phyloP scores from a whole-genome alignment of 2,888 invertebrate species.

The Lagria hirta region DNA sequence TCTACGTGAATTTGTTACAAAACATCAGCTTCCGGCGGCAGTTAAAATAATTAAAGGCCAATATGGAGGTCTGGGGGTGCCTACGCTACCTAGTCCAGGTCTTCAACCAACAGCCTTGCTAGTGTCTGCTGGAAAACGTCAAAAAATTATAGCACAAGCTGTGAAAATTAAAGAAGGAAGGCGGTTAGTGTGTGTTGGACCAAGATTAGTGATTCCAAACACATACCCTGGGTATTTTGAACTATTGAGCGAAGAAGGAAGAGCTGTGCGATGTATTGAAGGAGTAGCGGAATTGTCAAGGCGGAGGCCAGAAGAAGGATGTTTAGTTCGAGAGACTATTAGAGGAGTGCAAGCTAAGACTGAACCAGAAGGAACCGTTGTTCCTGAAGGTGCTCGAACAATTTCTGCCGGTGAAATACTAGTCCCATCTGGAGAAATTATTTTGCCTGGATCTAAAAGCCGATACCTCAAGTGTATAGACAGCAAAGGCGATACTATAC shows the following conservation, averaged over 20 bases:
- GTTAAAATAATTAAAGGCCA: conserved; percentile 93
- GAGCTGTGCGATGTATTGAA: conserved; percentile 87
- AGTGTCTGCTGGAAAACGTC: conserved; percentile 80
- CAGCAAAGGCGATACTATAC: conserved; percentile 78
- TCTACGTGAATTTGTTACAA: conserved; percentile 70
- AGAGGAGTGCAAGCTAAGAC: conserved; percentile 67
- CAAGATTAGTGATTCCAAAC: conserved; percentile 86
- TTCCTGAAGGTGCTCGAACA: conserved; percentile 70
- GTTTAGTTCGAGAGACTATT: conserved; percentile 77
- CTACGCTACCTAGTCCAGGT: conserved; percentile 82
- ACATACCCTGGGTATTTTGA: conserved; percentile 92
- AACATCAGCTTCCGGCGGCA: conserved; percentile 77
- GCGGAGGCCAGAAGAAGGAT: conserved; percentile 72
- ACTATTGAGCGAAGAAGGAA: conserved; percentile 89
- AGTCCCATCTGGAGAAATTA: conserved; percentile 73
- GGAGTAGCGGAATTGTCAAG: conserved; percentile 81
- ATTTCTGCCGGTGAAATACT: conserved; percentile 83
- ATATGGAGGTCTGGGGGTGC: conserved; percentile 87
- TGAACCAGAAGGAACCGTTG: conserved; percentile 62
- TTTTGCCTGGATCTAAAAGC: conserved; percentile 67
- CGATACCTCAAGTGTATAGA: conserved; percentile 87
- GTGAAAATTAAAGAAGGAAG: conserved; percentile 89
- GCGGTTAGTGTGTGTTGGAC: conserved; percentile 76
- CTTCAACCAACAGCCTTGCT: conserved; percentile 84
- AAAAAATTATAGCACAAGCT: conserved; percentile 84